phyloP scores from a whole-genome alignment of 2,888 invertebrate species.

The Eumerus sabulonum region DNA sequence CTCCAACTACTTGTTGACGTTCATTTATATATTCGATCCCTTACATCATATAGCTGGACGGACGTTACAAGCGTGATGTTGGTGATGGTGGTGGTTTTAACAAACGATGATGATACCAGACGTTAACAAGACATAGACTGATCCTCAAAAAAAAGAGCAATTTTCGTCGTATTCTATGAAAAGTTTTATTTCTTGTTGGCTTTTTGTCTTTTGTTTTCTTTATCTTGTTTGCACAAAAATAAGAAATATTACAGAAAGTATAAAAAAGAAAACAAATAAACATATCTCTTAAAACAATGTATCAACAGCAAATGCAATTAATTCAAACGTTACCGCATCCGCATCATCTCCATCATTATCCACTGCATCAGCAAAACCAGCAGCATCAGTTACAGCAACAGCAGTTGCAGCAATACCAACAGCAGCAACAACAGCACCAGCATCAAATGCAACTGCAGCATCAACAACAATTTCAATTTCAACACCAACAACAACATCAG shows the following conservation, averaged over 20 bases:
- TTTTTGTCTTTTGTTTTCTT: slow-evolving; percentile 28
- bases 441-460: slow-evolving; percentile 72
- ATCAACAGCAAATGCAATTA: slow-evolving; percentile 79
- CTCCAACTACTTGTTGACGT: too few species aligned
- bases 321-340: slow-evolving; percentile 77
- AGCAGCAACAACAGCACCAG: slow-evolving; percentile 72
- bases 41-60: not conserved
- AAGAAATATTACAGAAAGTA: slow-evolving; percentile 3
- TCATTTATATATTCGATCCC: too few species aligned
- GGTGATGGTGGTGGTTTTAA: slow-evolving; percentile 50
- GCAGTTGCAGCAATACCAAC: slow-evolving; percentile 72
- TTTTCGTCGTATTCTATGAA: slow-evolving; percentile 27
- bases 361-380: slow-evolving; percentile 51
- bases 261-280: slow-evolving; percentile 49
- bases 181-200: not conserved
- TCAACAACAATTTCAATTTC: slow-evolving; percentile 70
- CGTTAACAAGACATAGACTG: slow-evolving; percentile 20
- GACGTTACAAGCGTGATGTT: slow-evolving; percentile 35
- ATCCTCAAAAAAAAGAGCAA: slow-evolving; percentile 16
- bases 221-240: slow-evolving; percentile 21
- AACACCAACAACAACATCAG: slow-evolving; percentile 75
- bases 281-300: slow-evolving; percentile 38
- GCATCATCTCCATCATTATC: slow-evolving; percentile 68
- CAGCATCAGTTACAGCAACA: slow-evolving; percentile 73
- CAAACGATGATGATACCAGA: slow-evolving; percentile 33